These are phyloP conservation scores for Lochmaea capreae DNA, from an alignment of 2,888 invertebrate species.

Conservation along the genomic window DNA sequence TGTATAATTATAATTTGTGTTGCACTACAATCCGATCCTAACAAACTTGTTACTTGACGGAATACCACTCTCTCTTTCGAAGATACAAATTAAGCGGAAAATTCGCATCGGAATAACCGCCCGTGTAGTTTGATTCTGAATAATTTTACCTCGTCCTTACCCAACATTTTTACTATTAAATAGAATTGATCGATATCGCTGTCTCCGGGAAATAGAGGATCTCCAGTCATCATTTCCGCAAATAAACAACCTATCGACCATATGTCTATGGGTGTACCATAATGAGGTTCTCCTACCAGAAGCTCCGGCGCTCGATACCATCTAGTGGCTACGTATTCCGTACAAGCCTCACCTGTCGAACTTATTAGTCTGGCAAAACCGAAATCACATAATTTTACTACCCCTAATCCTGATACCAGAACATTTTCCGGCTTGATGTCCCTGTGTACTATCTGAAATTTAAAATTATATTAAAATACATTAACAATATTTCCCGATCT, in stretches of 20 bases:
- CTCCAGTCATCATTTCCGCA: slow-evolving; percentile 88
- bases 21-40: no score
- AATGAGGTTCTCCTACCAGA: slow-evolving; percentile 82
- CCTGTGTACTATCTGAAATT: slow-evolving; percentile 81
- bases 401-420: slow-evolving; percentile 80
- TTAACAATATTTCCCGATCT: background rate
- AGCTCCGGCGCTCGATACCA: slow-evolving; percentile 86
- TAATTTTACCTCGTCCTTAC: slow-evolving; percentile 63
- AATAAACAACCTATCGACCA: slow-evolving; percentile 90
- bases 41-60: no score
- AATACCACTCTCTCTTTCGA: no score
- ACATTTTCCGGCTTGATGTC: slow-evolving; percentile 93
- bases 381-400: slow-evolving; percentile 92
- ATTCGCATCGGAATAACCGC: no score
- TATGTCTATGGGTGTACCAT: slow-evolving; percentile 82
- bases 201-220: slow-evolving; percentile 89
- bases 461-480: background rate
- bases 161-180: slow-evolving; percentile 82
- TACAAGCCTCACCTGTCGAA: slow-evolving; percentile 81
- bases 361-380: slow-evolving; percentile 85
- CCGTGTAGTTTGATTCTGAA: background rate
- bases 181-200: slow-evolving; percentile 91
- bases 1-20: no score
- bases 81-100: no score
- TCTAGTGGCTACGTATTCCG: slow-evolving; percentile 90